Evolutionary conservation across 37 sponge, comb jelly and placozoan genomes (phyloP), one percentile per base, ranked within the genome.

Genomic region (Amphimedon queenslandica): DNA sequence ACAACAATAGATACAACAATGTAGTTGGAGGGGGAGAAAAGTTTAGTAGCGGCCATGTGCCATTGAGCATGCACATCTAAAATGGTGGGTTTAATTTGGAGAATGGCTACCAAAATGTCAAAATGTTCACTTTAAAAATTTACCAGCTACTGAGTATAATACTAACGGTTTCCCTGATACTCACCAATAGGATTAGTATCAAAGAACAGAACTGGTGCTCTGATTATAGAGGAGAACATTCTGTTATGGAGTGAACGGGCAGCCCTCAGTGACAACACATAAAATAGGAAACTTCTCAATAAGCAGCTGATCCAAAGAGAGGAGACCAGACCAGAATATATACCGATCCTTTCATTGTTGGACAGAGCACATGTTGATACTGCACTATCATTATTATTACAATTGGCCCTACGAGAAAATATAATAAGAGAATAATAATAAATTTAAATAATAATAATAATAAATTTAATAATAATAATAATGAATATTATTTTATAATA

Each of bases 131-230:
- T n/a, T n/a, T n/a, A n/a, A n/a, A n/a, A n/a, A n/a, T n/a, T n/a
- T n/a, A n/a, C n/a, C n/a, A n/a, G n/a, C n/a, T n/a, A n/a, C n/a
- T n/a, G n/a, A n/a, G n/a, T n/a, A n/a, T n/a, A n/a, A n/a, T 55
- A 55, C 51, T 8, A 35, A 6, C 30, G 25, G 47, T 1, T 39
- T 5, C 13, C n/a, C 25, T 72, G 32, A 20, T 2, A 72, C 71
- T 57, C 20, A 80, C 81, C 81, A 51, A 51, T 6, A 24, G 81
- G 81, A 29, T 77, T 80, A 21, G 73, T 72, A n/a, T 80, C 81
- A 39, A 80, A 74, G 64, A 80, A 80, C 47, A 40, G 32, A 10
- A 80, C 68, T 27, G 81, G 81, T 30, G 81, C 58, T 30, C 66
- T 43, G 21, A 80, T 40, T 20, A 80, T 42, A 41, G 61, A 34